These are phyloP conservation scores for Cotesia chilonis DNA, from an alignment of 1,140 invertebrate species.

Conservation along the genomic window DNA sequence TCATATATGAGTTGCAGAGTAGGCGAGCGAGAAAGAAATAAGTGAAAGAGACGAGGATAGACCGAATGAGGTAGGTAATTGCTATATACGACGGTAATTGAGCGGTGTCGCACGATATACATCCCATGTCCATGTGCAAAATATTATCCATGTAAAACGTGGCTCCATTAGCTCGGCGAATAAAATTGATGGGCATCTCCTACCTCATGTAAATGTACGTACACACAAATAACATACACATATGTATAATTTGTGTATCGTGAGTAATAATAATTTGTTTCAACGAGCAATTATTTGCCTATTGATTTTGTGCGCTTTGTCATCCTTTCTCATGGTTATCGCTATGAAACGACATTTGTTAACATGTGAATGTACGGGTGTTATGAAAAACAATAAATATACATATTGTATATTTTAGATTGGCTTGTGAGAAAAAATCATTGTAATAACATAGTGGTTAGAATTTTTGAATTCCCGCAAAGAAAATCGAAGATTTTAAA, in stretches of 20 bases:
- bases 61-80: slow-evolving; percentile 30
- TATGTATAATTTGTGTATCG: not conserved
- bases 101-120: slow-evolving; percentile 37
- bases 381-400: too few species aligned
- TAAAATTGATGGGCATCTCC: slow-evolving; percentile 21
- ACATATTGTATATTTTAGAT: too few species aligned
- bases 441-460: too few species aligned
- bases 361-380: too few species aligned
- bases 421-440: too few species aligned
- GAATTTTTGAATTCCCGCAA: too few species aligned
- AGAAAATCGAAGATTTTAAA: too few species aligned
- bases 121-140: slow-evolving; percentile 25
- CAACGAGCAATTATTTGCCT: slow-evolving; percentile 19
- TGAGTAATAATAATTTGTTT: slow-evolving; percentile 28
- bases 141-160: slow-evolving; percentile 35
- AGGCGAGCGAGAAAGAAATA: too few species aligned
- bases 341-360: not conserved
- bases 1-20: too few species aligned
- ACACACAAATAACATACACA: too few species aligned
- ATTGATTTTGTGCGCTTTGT: slow-evolving; percentile 25
- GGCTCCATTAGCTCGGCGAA: slow-evolving; percentile 25
- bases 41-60: not conserved
- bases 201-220: too few species aligned
- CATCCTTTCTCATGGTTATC: not conserved
- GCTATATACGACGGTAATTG: slow-evolving; percentile 37